A percentile compares a stretch with the other conserved stretches of the same genome.
Conservation (phyloP, 1,140 invertebrate genomes). For the Calephelis nemesis region DNA sequence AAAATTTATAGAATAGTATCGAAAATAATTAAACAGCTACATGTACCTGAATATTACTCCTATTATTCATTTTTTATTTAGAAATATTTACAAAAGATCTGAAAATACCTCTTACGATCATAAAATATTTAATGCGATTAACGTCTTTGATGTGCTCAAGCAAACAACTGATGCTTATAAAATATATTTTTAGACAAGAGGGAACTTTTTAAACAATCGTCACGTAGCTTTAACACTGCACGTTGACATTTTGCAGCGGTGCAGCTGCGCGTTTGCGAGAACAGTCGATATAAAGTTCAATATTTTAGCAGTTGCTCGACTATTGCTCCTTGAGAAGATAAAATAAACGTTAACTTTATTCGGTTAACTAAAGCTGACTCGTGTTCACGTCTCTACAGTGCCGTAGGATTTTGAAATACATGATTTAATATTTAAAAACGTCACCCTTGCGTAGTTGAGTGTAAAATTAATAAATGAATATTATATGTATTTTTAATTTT, state of each 20-base stretch:
- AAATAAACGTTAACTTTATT: background rate
- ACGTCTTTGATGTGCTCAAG: constrained; percentile 5
- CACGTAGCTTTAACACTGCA: constrained; percentile 11
- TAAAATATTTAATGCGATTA: background rate
- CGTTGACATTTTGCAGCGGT: constrained; percentile 4
- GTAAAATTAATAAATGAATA: too few relatives aligned
- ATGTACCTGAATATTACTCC: too few relatives aligned
- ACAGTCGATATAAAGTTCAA: constrained; percentile 12
- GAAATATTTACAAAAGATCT: background rate
- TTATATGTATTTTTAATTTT: too few relatives aligned
- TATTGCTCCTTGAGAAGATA: background rate
- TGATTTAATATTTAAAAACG: too few relatives aligned
- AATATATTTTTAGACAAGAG: constrained; percentile 15
- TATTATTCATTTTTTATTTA: too few relatives aligned
- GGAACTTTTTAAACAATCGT: constrained; percentile 6
- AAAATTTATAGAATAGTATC: too few relatives aligned
- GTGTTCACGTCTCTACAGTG: too few relatives aligned
- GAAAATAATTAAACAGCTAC: too few relatives aligned
- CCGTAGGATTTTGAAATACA: too few relatives aligned
- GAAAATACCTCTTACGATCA: background rate
- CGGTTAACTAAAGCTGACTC: too few relatives aligned
- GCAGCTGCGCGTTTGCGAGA: constrained; percentile 4
- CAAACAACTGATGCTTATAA: constrained; percentile 17
- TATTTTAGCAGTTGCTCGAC: background rate
- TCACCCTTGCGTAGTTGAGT: too few relatives aligned